These are phyloP conservation scores for Andrena bucephala DNA, from an alignment of 2,888 invertebrate genomes.

Conservation along the genomic window DNA sequence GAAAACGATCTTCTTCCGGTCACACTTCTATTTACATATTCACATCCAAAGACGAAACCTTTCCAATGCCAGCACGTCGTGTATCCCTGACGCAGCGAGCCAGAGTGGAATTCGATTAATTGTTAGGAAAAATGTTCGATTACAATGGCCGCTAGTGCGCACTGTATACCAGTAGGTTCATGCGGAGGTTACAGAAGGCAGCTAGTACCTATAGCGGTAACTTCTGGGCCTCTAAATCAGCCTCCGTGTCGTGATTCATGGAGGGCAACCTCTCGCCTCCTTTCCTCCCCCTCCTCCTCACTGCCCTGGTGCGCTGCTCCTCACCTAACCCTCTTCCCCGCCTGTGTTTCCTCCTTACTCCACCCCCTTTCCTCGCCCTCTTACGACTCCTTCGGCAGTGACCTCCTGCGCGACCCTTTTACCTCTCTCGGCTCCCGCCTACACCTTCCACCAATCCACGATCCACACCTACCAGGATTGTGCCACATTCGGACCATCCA, in stretches of 20 bases:
- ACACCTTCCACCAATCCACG: slow-evolving; percentile 71
- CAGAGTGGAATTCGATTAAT: slow-evolving; percentile 14
- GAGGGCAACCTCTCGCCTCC: slow-evolving; percentile 82
- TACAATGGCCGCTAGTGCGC: slow-evolving; percentile 55
- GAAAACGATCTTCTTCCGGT: too few relatives aligned
- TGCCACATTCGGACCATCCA: slow-evolving; percentile 47
- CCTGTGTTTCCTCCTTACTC: slow-evolving; percentile 68
- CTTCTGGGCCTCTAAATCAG: slow-evolving; percentile 84
- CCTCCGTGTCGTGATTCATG: slow-evolving; percentile 84
- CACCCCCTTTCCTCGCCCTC: slow-evolving; percentile 77
- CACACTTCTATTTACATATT: too few relatives aligned
- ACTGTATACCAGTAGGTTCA: slow-evolving; percentile 75
- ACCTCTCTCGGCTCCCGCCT: slow-evolving; percentile 75
- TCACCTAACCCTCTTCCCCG: slow-evolving; percentile 67
- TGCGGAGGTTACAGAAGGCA: slow-evolving; percentile 78
- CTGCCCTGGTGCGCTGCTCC: slow-evolving; percentile 65
- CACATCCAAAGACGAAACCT: too few relatives aligned
- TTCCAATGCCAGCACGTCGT: background rate
- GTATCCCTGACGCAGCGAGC: background rate
- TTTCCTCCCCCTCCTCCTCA: slow-evolving; percentile 56
- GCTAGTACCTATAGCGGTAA: slow-evolving; percentile 82
- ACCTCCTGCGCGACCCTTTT: slow-evolving; percentile 82
- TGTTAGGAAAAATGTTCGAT: slow-evolving; percentile 43
- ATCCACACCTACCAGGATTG: slow-evolving; percentile 68
- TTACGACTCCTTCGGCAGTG: slow-evolving; percentile 80